A percentile compares a stretch with the other conserved stretches of the same genome.
Conservation (phyloP, 2,797 vertebrate genomes). For the Sebastes elongatus region DNA sequence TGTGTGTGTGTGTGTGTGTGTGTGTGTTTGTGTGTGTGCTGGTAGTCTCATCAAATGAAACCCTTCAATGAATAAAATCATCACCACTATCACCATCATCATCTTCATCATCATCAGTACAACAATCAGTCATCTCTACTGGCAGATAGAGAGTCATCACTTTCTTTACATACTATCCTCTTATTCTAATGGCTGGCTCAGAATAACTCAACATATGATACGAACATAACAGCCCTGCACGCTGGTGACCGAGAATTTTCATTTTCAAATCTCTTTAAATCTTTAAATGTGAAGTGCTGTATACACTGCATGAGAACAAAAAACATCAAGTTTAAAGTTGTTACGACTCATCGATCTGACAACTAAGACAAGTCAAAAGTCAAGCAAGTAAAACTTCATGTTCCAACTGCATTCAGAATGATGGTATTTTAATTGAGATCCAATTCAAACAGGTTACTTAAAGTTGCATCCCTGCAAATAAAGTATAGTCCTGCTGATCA, state of each 20-base stretch:
- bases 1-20: slow-evolving; percentile 26
- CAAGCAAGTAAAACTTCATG: not conserved
- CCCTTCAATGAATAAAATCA: slow-evolving; percentile 6
- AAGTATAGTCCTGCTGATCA: not conserved
- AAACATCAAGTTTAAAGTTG: too few species aligned
- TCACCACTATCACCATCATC: not conserved
- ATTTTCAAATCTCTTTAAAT: not conserved
- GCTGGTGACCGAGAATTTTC: not conserved
- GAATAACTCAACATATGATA: not conserved
- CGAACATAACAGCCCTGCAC: slow-evolving; percentile 11
- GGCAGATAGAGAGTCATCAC: slow-evolving; percentile 70
- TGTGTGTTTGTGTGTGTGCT: slow-evolving; percentile 30
- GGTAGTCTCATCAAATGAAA: slow-evolving; percentile 50
- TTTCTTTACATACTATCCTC: slow-evolving; percentile 24
- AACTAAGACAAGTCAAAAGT: not conserved
- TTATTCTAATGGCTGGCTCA: slow-evolving; percentile 6
- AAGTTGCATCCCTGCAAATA: not conserved
- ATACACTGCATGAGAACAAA: not conserved
- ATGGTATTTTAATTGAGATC: not conserved
- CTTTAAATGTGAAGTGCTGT: not conserved
- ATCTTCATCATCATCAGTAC: not conserved
- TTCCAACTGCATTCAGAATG: not conserved
- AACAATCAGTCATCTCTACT: slow-evolving; percentile 62
- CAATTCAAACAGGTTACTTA: not conserved
- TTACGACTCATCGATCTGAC: not conserved